These are phyloP conservation scores for Cryptocheilus praepositus DNA, from an alignment of 2,888 invertebrate species.

Conservation along the genomic window DNA sequence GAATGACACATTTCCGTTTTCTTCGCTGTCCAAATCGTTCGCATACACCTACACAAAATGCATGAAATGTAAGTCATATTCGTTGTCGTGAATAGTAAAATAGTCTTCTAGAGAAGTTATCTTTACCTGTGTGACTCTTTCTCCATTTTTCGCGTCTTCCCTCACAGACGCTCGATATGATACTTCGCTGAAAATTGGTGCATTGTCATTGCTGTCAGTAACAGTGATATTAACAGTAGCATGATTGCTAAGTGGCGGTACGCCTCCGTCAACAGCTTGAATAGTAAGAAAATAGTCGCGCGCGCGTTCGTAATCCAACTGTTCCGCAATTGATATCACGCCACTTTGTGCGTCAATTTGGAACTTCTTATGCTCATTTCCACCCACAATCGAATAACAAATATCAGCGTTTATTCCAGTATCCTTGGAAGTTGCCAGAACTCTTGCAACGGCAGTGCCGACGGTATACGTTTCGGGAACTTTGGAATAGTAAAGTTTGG, in stretches of 20 bases:
- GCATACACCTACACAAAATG: slow-evolving; percentile 79
- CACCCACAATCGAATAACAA: slow-evolving; percentile 89
- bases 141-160: slow-evolving; percentile 86
- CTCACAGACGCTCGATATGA: slow-evolving; percentile 85
- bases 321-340: slow-evolving; percentile 84
- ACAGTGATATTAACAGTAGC: slow-evolving; percentile 91
- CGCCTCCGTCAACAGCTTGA: slow-evolving; percentile 92
- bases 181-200: slow-evolving; percentile 86
- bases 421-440: slow-evolving; percentile 94
- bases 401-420: slow-evolving; percentile 96
- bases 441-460: slow-evolving; percentile 88
- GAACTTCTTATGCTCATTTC: slow-evolving; percentile 93
- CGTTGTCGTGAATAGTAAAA: not conserved
- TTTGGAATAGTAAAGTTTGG: slow-evolving; percentile 85
- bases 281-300: slow-evolving; percentile 91
- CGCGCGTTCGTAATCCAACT: slow-evolving; percentile 91
- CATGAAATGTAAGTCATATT: not conserved
- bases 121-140: slow-evolving; percentile 83
- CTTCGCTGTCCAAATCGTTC: slow-evolving; percentile 88
- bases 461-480: slow-evolving; percentile 87
- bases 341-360: slow-evolving; percentile 85
- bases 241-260: slow-evolving; percentile 91
- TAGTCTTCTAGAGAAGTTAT: not conserved
- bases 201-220: slow-evolving; percentile 91
- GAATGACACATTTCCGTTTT: slow-evolving; percentile 88